A percentile compares a stretch with the other conserved stretches of the same genome.
Evolutionary conservation across 2,113 vertebrate species (phyloP).

Genomic region (Protomyctophum bolini): DNA sequence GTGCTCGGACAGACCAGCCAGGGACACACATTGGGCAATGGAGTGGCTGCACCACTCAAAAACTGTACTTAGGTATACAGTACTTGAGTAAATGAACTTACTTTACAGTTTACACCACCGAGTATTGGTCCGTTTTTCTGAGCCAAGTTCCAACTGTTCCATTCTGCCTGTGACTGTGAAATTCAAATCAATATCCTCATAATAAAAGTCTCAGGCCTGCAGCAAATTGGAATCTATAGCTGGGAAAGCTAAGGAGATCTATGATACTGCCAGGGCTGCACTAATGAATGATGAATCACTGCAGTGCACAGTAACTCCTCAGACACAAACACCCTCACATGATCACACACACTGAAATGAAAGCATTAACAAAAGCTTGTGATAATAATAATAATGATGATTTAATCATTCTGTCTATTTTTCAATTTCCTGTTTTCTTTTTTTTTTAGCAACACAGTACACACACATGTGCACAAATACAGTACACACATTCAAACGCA

Average conservation of each 20-base stretch:
- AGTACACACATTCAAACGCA: conserved; percentile 9
- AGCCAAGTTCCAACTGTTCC: conserved; percentile 39
- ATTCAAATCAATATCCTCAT: conserved; percentile 70
- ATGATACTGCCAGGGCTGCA: conserved; percentile 35
- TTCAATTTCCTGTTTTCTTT: no score
- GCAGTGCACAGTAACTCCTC: conserved; percentile 29
- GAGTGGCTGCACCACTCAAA: no score
- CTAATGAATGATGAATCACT: conserved; percentile 65
- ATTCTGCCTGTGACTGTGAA: conserved; percentile 51
- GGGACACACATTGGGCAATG: no score
- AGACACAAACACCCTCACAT: conserved; percentile 25
- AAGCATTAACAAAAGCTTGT: no score
- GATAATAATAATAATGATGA: no score
- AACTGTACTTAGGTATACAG: no score
- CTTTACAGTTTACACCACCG: no score
- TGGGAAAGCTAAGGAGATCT: conserved; percentile 48
- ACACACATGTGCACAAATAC: conserved; percentile 4
- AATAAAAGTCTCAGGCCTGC: conserved; percentile 63
- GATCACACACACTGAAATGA: conserved; percentile 8
- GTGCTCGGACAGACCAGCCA: no score
- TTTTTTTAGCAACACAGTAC: no score
- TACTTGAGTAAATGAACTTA: no score
- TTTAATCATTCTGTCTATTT: no score
- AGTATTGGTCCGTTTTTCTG: conserved; percentile 34
- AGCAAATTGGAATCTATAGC: conserved; percentile 65